A percentile compares a stretch with the other conserved stretches of the same genome.
phyloP scores from a whole-genome alignment of 2,113 vertebrate genomes.

The Zapornia atra region DNA sequence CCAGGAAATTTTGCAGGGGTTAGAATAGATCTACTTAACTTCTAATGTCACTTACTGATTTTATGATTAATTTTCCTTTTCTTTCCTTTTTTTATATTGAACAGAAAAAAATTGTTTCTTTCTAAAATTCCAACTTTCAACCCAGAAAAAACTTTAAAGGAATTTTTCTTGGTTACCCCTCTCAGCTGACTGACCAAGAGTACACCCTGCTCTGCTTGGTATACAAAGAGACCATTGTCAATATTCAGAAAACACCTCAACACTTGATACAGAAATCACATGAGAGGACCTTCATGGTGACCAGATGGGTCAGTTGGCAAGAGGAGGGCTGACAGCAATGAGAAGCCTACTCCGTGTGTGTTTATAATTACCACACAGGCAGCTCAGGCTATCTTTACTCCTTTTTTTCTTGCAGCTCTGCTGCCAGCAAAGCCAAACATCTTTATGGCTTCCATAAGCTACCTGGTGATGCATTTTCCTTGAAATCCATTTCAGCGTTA shows the following conservation, averaged over 20 bases:
- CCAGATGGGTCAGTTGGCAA: not conserved
- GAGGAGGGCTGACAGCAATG: not conserved
- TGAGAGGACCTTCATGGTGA: not conserved
- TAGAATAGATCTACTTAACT: not conserved
- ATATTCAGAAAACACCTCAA: not conserved
- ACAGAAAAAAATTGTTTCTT: not conserved
- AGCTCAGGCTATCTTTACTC: not conserved
- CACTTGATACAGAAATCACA: constrained; percentile 14
- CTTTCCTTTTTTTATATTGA: not conserved
- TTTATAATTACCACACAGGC: not conserved
- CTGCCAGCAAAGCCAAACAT: not conserved
- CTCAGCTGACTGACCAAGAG: constrained; percentile 1
- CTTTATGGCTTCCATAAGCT: not conserved
- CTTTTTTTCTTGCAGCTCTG: not conserved
- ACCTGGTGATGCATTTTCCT: not conserved
- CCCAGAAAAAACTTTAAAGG: not conserved
- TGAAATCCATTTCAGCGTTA: not conserved
- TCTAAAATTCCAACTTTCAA: not conserved
- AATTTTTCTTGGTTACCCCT: not conserved
- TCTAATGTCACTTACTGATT: not conserved
- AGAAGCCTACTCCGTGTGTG: not conserved
- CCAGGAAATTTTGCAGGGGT: rapidly evolving
- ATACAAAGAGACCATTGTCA: not conserved
- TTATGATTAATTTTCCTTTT: not conserved
- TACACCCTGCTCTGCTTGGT: not conserved